Base-by-base conservation (phyloP, 2,888 invertebrate genomes). In the Sminthurinus aureus region DNA sequence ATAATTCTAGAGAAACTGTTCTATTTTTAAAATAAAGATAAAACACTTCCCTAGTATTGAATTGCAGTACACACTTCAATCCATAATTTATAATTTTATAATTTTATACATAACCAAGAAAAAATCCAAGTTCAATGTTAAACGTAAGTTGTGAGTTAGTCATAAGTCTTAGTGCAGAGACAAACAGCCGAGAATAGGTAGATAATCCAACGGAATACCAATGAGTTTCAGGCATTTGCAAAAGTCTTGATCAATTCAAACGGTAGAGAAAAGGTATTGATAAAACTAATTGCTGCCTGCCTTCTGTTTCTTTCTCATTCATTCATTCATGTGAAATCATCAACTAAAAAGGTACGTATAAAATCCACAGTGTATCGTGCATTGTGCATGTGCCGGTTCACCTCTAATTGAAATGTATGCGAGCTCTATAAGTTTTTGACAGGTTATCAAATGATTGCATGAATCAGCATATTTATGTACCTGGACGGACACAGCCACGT, bases 401-500 rank as follows among this genome's bases (percentile, higher is more conserved):
- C 15, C 22, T 71, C 26, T 78, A 78, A 78, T 78, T 78, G 78
- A 78, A 78, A 78, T 78, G 78, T 78, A 78, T 51, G 64, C 13
- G 64, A 52, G 52, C 58, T 64, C 78, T 64, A 78, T 64, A 58
- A 78, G 78, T 64, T 78, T 64, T 22, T 78, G 78, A 78, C 78
- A 78, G 78, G 78, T 64, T 24, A 78, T 78, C 64, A 78, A 78
- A 78, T 80, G 69, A 80, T 80, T 69, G 71, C 15, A 71, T 80
- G 80, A 80, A 80, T 80, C 71, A 69, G 80, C 80, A 80, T 20
- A 80, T 80, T 80, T 75, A 13, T 75, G 8, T 50, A 52, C 58
- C 76, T 76, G 58, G 58, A 58, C 26, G 11, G n/a, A 74, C 73
- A 74, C 22, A 38, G 15, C 20, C 12, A 20, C 71, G 8, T 13